Evolutionary conservation across 2,113 vertebrate species (phyloP).

Genomic region (Sisor rabdophorus): DNA sequence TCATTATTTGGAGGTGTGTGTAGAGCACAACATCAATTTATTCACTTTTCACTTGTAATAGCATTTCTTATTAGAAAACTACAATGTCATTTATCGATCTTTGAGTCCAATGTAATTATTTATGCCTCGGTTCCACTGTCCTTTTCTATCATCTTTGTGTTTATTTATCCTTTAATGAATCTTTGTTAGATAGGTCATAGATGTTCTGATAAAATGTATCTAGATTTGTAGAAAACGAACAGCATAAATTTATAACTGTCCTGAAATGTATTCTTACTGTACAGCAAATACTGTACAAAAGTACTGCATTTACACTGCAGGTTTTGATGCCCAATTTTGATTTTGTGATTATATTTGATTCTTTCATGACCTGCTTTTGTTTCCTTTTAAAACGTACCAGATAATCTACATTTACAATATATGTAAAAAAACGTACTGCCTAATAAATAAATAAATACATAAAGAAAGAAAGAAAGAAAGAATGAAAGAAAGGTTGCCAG

Average conservation of each 20-base stretch:
- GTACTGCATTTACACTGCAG: no score
- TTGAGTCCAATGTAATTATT: neutral
- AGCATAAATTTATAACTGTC: constrained; percentile 4
- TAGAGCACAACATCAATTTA: neutral
- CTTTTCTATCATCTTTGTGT: neutral
- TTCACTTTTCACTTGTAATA: neutral
- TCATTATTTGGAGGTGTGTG: neutral
- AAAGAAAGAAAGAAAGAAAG: no score
- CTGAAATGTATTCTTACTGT: neutral
- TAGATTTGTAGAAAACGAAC: neutral
- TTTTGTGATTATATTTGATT: no score
- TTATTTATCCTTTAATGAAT: neutral
- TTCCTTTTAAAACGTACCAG: no score
- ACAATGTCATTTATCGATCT: neutral
- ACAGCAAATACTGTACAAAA: neutral
- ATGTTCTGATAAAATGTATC: neutral
- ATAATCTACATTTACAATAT: no score
- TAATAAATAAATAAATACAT: no score
- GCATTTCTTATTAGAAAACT: neutral
- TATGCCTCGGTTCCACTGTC: neutral
- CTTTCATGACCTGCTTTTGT: no score
- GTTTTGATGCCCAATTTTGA: no score
- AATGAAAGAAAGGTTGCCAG: no score
- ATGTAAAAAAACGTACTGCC: no score
- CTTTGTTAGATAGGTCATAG: neutral